These are phyloP conservation scores for Gadopsis bispinosus DNA, from an alignment of 2,797 vertebrate genomes.

Conservation along the genomic window DNA sequence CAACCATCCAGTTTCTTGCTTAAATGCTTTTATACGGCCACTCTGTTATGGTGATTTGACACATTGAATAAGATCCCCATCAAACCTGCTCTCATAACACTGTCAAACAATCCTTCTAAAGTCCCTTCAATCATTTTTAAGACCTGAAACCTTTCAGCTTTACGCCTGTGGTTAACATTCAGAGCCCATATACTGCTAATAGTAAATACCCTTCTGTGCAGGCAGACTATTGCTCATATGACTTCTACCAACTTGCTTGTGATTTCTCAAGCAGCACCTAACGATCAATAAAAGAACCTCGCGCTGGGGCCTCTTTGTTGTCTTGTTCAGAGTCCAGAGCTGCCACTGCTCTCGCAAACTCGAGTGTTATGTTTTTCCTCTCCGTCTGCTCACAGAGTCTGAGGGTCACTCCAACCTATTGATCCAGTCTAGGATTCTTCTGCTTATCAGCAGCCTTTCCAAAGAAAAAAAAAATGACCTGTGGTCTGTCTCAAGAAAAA, in stretches of 20 bases:
- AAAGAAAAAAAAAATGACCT: neutral
- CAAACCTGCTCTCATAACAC: neutral
- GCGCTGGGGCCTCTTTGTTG: conserved; percentile 13
- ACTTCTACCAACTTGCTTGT: conserved; percentile 17
- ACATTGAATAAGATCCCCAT: conserved; percentile 11
- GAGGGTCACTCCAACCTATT: conserved; percentile 51
- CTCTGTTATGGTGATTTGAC: conserved; percentile 8
- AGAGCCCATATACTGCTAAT: neutral
- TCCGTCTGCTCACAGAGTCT: conserved; percentile 30
- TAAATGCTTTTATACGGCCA: neutral
- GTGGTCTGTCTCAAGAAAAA: neutral
- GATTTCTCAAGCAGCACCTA: conserved; percentile 35
- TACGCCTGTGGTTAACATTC: conserved; percentile 7
- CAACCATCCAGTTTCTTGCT: neutral
- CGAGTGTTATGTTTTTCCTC: conserved; percentile 4
- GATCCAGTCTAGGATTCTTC: conserved; percentile 47
- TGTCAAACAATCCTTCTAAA: neutral
- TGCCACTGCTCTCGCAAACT: conserved; percentile 17
- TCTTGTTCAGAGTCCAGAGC: conserved; percentile 25
- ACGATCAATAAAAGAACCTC: conserved; percentile 43
- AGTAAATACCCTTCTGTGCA: neutral
- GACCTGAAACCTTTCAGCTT: neutral
- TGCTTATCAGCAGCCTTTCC: conserved; percentile 25
- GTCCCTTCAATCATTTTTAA: neutral
- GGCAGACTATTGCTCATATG: neutral